Evolutionary conservation across 2,797 vertebrate species (phyloP).

Genomic region (Octomys mimax): DNA sequence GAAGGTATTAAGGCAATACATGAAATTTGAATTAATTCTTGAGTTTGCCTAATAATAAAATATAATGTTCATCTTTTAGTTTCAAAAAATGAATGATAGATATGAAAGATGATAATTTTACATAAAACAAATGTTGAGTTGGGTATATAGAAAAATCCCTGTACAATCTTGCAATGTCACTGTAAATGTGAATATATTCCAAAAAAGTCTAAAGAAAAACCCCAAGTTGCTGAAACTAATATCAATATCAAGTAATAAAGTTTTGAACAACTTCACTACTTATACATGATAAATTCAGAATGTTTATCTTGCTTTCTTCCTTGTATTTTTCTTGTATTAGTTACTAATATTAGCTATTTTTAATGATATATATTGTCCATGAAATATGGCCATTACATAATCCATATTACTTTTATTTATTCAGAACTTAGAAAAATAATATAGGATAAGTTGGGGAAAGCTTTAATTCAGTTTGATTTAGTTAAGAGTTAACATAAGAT

Average conservation of each 20-base stretch:
- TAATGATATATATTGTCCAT: not conserved
- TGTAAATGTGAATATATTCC: not conserved
- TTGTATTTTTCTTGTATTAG: not conserved
- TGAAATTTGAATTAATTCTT: not conserved
- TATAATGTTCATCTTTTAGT: not conserved
- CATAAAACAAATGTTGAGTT: not conserved
- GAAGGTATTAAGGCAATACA: not conserved
- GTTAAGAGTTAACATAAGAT: slow-evolving; percentile 45
- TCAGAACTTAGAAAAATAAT: slow-evolving; percentile 60
- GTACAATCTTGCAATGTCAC: not conserved
- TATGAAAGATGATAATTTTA: not conserved
- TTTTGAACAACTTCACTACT: not conserved
- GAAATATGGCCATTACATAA: not conserved
- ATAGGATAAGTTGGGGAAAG: slow-evolving; percentile 50
- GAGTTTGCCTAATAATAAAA: not conserved
- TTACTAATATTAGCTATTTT: not conserved
- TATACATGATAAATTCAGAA: not conserved
- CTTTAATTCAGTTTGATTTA: slow-evolving; percentile 60
- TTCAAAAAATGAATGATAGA: not conserved
- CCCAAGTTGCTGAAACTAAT: not conserved
- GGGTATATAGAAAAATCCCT: not conserved
- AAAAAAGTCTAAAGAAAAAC: slow-evolving; percentile 2
- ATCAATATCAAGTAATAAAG: not conserved
- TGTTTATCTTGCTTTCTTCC: not conserved
- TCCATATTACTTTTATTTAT: not conserved